phyloP scores from a whole-genome alignment of 2,797 vertebrate genomes.

The Phataginus tetradactyla region DNA sequence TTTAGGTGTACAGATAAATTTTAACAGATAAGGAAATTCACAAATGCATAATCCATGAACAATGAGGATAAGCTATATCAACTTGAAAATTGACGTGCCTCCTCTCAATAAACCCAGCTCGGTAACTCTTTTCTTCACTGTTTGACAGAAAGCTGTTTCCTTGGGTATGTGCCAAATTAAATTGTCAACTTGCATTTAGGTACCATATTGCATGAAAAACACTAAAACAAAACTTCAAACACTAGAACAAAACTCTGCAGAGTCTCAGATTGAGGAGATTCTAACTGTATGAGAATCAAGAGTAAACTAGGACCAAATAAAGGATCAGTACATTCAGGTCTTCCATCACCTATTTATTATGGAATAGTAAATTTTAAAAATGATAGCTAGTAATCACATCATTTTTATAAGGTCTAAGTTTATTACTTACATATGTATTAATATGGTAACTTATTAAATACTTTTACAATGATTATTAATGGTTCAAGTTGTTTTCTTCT shows the following conservation, averaged over 20 bases:
- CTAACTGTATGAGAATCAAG: not conserved
- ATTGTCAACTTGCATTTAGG: not conserved
- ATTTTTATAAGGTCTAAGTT: not conserved
- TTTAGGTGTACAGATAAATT: not conserved
- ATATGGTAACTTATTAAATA: not conserved
- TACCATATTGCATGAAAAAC: not conserved
- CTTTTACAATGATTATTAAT: not conserved
- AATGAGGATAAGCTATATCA: not conserved
- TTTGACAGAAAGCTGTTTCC: not conserved
- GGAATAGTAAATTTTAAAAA: not conserved
- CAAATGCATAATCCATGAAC: not conserved
- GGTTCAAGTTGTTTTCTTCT: not conserved
- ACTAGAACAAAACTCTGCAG: not conserved
- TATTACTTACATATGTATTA: not conserved
- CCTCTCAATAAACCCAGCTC: not conserved
- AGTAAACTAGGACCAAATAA: not conserved
- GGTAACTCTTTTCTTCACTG: not conserved
- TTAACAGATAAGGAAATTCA: not conserved
- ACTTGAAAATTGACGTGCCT: not conserved
- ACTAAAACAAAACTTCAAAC: not conserved
- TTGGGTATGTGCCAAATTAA: not conserved
- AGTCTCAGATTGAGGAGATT: not conserved
- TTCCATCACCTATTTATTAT: not conserved
- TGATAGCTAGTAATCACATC: not conserved
- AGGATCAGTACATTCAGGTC: not conserved